phyloP scores from a whole-genome alignment of 2,113 vertebrate genomes.

The Boulengeromyrus knoepffleri region DNA sequence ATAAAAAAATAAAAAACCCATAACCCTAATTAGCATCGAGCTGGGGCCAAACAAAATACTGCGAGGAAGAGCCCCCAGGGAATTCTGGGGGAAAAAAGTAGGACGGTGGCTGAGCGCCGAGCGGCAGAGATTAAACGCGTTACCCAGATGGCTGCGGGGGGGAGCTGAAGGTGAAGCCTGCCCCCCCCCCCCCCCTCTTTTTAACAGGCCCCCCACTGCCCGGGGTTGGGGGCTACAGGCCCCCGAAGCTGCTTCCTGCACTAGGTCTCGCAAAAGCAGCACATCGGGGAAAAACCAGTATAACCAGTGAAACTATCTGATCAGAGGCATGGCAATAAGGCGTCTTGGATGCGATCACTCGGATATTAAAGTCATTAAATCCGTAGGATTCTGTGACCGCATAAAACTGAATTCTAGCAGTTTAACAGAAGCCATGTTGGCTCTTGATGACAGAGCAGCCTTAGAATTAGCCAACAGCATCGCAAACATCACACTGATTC shows the following conservation, averaged over 20 bases:
- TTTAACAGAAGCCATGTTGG: background rate
- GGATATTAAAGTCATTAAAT: background rate
- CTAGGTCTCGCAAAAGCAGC: background rate
- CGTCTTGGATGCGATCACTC: background rate
- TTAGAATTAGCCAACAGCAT: background rate
- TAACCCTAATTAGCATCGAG: constrained; percentile 44
- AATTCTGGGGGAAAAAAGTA: background rate
- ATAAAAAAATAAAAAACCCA: constrained; percentile 8
- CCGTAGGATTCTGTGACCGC: background rate
- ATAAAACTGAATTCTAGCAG: background rate
- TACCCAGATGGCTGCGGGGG: background rate
- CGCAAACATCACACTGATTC: background rate
- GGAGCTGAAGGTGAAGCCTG: background rate
- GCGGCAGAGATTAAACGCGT: background rate
- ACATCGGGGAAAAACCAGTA: background rate
- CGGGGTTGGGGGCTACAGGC: background rate
- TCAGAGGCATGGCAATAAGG: background rate
- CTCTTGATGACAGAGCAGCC: background rate
- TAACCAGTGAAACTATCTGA: background rate
- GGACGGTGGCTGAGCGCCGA: too few species aligned
- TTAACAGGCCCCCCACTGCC: background rate
- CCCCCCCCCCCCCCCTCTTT: background rate
- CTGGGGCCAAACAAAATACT: constrained; percentile 31
- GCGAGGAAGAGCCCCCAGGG: background rate
- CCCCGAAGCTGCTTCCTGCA: background rate